These are phyloP conservation scores for Halichondria panicea DNA, from an alignment of 37 sponge, comb jelly and placozoan genomes.

Conservation along the genomic window DNA sequence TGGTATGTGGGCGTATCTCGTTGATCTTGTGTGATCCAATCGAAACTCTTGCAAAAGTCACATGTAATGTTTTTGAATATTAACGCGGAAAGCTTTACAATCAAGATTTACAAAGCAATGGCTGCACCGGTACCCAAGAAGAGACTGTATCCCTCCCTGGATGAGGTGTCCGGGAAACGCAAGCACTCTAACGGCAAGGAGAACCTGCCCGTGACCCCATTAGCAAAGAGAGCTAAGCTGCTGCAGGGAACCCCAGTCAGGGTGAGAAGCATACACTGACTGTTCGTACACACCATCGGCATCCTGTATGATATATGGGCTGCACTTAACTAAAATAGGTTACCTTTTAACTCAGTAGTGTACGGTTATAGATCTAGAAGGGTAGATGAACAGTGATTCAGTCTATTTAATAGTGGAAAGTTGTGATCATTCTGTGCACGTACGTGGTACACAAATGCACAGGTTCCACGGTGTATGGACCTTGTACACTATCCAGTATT, in stretches of 20 bases:
- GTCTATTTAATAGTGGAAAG: no score
- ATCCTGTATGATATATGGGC: no score
- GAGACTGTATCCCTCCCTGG: not conserved
- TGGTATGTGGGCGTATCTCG: no score
- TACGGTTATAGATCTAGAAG: no score
- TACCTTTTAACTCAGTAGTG: no score
- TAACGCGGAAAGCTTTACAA: not conserved
- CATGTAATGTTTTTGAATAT: not conserved
- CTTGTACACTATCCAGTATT: no score
- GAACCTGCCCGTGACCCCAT: constrained; percentile 1
- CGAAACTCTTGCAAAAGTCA: not conserved
- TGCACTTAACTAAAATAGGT: no score
- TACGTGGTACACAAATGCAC: not conserved
- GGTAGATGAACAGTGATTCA: no score
- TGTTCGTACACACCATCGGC: no score
- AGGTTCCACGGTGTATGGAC: constrained; percentile 5
- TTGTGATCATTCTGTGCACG: no score
- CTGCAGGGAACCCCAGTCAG: not conserved
- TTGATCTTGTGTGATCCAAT: constrained; percentile 1
- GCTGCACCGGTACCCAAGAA: not conserved
- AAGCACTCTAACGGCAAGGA: constrained; percentile 14
- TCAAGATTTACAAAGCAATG: not conserved
- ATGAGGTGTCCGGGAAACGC: constrained; percentile 2
- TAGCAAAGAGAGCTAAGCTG: not conserved
- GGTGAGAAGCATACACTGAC: not conserved